Conservation (phyloP, 2,797 vertebrate genomes). For the Menidia menidia region DNA sequence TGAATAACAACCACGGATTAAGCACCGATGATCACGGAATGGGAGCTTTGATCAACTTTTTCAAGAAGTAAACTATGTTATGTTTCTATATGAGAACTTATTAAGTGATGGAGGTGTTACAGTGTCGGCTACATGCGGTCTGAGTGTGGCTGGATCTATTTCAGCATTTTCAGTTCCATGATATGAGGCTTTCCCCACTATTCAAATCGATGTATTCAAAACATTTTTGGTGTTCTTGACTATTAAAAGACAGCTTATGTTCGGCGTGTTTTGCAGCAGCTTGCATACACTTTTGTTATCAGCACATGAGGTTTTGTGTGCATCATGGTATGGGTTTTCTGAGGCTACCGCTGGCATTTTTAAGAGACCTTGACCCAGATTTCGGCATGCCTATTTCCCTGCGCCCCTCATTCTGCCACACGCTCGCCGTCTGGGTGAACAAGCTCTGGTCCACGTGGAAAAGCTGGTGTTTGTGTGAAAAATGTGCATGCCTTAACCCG, state of each 20-base stretch:
- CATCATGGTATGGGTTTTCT: background rate
- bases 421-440: background rate
- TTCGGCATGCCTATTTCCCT: constrained; percentile 4
- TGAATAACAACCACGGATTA: background rate
- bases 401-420: constrained; percentile 9
- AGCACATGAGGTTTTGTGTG: background rate
- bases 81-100: no score
- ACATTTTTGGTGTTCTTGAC: background rate
- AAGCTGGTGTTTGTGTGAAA: background rate
- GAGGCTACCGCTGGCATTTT: background rate
- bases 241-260: background rate
- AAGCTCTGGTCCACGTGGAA: background rate
- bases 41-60: background rate
- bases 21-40: background rate
- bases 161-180: background rate
- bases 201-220: background rate
- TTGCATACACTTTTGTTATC: background rate
- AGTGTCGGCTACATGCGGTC: no score
- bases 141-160: background rate
- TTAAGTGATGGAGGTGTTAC: background rate
- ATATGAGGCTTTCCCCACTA: background rate
- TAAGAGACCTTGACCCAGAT: constrained; percentile 18
- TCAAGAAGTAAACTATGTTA: no score
- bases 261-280: background rate
- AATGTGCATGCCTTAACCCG: background rate